These are phyloP conservation scores for Regulus satrapa DNA, from an alignment of 2,113 vertebrate species.

Conservation along the genomic window DNA sequence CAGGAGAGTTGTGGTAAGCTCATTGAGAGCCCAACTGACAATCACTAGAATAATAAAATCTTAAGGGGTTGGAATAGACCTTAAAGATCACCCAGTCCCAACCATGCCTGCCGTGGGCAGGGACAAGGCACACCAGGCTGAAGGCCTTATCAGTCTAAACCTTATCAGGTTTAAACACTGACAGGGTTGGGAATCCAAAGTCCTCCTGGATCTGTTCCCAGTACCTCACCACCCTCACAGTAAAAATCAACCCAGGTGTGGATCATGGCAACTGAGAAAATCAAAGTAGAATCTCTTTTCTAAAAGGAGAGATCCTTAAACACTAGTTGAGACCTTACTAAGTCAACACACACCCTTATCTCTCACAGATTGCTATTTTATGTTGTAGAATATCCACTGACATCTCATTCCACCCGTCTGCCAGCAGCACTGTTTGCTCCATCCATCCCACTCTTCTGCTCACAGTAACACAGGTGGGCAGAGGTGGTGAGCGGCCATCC, in stretches of 20 bases:
- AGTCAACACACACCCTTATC: not conserved
- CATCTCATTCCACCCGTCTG: not conserved
- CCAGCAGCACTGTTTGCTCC: not conserved
- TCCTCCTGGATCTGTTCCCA: not conserved
- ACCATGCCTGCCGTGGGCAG: fast-evolving
- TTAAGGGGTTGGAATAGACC: not conserved
- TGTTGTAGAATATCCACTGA: not conserved
- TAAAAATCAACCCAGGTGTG: not conserved
- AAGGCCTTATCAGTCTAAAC: not conserved
- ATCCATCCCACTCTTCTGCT: not conserved
- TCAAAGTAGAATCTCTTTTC: not conserved
- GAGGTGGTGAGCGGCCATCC: not conserved
- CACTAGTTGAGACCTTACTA: not conserved
- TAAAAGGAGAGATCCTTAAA: not conserved
- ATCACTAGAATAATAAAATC: not conserved
- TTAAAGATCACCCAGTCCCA: not conserved
- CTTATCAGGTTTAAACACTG: not conserved
- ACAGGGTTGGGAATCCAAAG: not conserved
- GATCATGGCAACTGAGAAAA: not conserved
- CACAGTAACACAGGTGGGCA: not conserved
- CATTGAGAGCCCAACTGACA: not conserved
- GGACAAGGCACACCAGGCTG: too few relatives aligned
- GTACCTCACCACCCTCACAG: not conserved
- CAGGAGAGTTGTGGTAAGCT: not conserved
- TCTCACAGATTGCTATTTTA: not conserved